Percentiles rank a stretch among this genome's conserved stretches.
phyloP scores from a whole-genome alignment of 1,140 invertebrate species.

The Hirudo medicinalis region DNA sequence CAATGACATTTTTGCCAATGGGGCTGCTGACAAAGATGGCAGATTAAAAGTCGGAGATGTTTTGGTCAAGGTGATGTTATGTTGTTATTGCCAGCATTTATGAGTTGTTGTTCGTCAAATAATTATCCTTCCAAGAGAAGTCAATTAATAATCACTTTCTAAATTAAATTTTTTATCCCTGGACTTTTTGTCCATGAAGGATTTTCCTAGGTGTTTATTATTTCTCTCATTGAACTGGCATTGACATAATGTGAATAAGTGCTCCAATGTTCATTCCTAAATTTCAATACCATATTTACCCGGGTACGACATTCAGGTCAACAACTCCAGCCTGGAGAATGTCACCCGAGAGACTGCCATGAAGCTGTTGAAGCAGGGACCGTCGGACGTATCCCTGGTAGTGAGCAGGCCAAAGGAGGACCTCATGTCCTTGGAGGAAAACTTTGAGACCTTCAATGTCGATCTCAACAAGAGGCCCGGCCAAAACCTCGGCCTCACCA shows the following conservation, averaged over 20 bases:
- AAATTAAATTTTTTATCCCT: no score
- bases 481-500: conserved; percentile 77
- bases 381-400: conserved; percentile 66
- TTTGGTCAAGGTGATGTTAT: not conserved
- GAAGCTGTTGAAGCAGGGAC: conserved; percentile 42
- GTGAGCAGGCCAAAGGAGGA: conserved; percentile 58
- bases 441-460: conserved; percentile 69
- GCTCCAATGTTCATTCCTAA: no score
- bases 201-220: no score
- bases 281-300: no score
- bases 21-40: conserved; percentile 12
- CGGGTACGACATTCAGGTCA: conserved; percentile 63
- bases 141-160: no score
- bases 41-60: conserved; percentile 8
- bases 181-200: no score
- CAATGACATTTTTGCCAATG: not conserved
- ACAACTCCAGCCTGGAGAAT: conserved; percentile 71
- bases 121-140: no score
- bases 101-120: no score
- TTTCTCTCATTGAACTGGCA: no score
- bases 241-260: no score
- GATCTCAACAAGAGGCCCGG: conserved; percentile 82
- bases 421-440: conserved; percentile 48
- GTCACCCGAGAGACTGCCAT: conserved; percentile 73
- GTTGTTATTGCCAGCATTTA: no score